These are phyloP conservation scores for Apodemia mormo DNA, from an alignment of 2,888 invertebrate species.

Conservation along the genomic window DNA sequence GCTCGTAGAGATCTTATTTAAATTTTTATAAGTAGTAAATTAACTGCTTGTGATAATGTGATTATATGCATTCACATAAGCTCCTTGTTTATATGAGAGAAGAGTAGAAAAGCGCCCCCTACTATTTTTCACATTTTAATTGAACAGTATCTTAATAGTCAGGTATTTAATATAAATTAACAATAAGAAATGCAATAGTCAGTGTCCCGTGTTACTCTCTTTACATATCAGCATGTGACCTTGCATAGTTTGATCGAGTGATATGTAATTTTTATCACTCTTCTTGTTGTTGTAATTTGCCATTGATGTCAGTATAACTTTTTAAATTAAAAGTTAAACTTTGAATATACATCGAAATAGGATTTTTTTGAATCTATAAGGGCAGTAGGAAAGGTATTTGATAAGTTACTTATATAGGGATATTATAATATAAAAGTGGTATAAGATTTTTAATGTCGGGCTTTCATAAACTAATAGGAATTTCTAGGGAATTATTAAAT, in stretches of 20 bases:
- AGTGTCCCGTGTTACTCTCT: slow-evolving; percentile 16
- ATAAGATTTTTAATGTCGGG: slow-evolving; percentile 8
- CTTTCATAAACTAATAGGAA: background rate
- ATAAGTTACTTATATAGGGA: slow-evolving; percentile 13
- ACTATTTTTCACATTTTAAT: background rate
- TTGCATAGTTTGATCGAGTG: slow-evolving; percentile 62
- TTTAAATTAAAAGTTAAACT: slow-evolving; percentile 58
- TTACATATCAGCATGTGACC: slow-evolving; percentile 80
- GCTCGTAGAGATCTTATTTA: background rate
- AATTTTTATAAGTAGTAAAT: background rate
- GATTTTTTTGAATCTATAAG: slow-evolving; percentile 58
- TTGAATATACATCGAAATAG: slow-evolving; percentile 73
- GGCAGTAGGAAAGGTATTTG: slow-evolving; percentile 14
- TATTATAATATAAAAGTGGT: background rate
- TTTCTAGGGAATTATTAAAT: background rate
- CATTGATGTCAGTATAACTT: slow-evolving; percentile 61
- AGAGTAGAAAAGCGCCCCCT: background rate
- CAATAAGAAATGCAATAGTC: background rate
- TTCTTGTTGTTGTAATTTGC: slow-evolving; percentile 65
- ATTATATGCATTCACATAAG: background rate
- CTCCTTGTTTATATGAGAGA: background rate
- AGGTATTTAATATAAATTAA: background rate
- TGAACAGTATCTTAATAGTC: slow-evolving; percentile 1
- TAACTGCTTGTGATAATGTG: background rate
- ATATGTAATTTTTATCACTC: slow-evolving; percentile 54